Conservation (phyloP, 2,113 vertebrate genomes). For the Channa argus region DNA sequence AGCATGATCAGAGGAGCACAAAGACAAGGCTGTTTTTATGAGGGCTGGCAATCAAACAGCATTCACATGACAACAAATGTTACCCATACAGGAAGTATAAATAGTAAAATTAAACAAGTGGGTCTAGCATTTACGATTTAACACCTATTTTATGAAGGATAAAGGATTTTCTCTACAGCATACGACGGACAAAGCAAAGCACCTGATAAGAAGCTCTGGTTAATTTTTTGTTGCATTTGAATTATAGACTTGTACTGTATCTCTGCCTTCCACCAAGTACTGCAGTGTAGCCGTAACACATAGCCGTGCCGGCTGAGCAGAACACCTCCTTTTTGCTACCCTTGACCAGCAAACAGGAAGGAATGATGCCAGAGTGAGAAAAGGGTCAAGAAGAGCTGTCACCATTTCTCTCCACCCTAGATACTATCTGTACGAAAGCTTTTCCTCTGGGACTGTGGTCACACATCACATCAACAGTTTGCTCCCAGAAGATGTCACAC, state of each 20-base stretch:
- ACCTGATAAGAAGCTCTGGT: constrained; percentile 17
- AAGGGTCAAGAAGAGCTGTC: constrained; percentile 76
- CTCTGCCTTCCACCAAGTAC: not conserved
- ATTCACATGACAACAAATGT: constrained; percentile 15
- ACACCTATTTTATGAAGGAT: constrained; percentile 7
- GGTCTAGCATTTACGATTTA: constrained; percentile 9
- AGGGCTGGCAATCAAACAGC: constrained; percentile 25
- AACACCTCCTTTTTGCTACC: constrained; percentile 49
- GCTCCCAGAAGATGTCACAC: constrained; percentile 69
- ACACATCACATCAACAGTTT: constrained; percentile 67
- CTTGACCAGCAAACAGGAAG: constrained; percentile 63
- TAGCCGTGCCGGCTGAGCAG: constrained; percentile 13
- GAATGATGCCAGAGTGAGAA: constrained; percentile 67
- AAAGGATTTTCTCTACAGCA: not conserved
- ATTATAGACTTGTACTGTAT: not conserved
- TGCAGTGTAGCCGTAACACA: constrained; percentile 4
- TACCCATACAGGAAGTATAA: not conserved
- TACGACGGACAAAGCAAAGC: constrained; percentile 18
- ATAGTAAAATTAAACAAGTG: constrained; percentile 15
- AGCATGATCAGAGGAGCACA: constrained; percentile 11
- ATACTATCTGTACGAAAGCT: constrained; percentile 64
- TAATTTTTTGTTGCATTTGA: constrained; percentile 6
- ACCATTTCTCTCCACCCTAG: constrained; percentile 57
- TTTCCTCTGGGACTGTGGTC: constrained; percentile 72
- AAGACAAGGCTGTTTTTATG: constrained; percentile 23